A percentile compares a stretch with the other conserved stretches of the same genome.
Conservation (phyloP, 2,888 invertebrate genomes). For the Dryocosmus kuriphilus region DNA sequence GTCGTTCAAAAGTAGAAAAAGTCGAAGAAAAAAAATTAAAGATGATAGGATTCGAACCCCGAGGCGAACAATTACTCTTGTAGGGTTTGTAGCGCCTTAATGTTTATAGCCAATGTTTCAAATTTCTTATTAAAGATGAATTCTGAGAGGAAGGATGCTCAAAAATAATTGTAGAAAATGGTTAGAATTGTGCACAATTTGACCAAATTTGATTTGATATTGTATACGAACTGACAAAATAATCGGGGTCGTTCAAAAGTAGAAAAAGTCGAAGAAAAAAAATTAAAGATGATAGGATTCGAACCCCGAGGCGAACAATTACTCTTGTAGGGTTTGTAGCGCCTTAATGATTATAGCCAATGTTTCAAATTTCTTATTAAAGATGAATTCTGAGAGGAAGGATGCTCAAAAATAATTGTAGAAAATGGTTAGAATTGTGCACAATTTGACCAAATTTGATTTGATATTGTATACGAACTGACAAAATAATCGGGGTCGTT, state of each 20-base stretch:
- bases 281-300: not conserved
- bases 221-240: not conserved
- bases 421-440: not conserved
- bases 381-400: not conserved
- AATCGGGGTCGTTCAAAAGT: not conserved
- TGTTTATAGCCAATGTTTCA: not conserved
- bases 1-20: not conserved
- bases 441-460: no score
- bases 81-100: not conserved
- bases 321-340: not conserved
- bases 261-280: not conserved
- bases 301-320: not conserved
- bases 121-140: not conserved
- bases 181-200: not conserved
- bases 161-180: not conserved
- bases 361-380: not conserved
- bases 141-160: not conserved
- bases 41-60: not conserved
- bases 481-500: not conserved
- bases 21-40: not conserved
- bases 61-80: no score
- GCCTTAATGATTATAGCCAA: not conserved
- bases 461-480: no score
- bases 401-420: not conserved
- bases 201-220: no score